Conservation (phyloP, 2,113 vertebrate genomes). For the Cyanocitta stelleri region DNA sequence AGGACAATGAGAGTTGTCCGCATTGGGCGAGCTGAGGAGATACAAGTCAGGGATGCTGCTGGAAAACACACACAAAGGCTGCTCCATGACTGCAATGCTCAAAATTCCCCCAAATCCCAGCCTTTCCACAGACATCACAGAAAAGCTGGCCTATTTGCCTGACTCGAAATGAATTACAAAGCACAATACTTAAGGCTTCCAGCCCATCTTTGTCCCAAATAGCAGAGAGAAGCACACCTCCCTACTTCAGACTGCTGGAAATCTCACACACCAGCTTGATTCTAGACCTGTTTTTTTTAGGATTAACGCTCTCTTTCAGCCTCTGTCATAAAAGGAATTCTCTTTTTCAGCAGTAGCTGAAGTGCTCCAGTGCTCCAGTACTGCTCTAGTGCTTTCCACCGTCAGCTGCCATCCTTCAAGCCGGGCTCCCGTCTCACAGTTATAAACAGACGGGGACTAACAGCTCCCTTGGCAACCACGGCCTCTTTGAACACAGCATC, state of each 20-base stretch:
- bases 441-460: background rate
- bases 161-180: background rate
- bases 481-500: background rate
- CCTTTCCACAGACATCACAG: background rate
- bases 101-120: background rate
- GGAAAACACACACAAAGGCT: background rate
- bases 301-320: background rate
- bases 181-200: background rate
- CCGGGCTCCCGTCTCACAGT: background rate
- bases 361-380: background rate
- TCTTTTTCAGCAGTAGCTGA: background rate
- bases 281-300: background rate
- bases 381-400: background rate
- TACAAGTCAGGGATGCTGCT: background rate
- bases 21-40: accelerated
- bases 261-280: background rate
- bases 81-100: background rate
- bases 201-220: background rate
- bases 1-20: background rate
- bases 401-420: background rate
- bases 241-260: background rate
- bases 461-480: conserved; percentile 47
- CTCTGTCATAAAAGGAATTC: conserved; percentile 1
- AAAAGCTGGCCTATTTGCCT: background rate
- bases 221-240: background rate